These are phyloP conservation scores for Coremacera marginata DNA, from an alignment of 2,888 invertebrate species.

Conservation along the genomic window DNA sequence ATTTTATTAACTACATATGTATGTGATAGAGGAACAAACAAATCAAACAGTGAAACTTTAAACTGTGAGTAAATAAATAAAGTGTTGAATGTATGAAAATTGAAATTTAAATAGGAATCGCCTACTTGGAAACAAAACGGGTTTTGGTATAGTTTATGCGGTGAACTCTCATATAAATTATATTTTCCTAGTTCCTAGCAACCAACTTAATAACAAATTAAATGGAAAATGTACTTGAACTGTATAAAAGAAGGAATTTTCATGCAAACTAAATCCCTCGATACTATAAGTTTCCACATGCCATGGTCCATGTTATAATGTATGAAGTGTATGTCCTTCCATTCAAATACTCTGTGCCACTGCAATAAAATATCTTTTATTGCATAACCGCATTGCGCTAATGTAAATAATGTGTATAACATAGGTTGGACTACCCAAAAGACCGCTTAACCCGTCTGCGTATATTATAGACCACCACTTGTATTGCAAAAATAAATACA, in stretches of 20 bases:
- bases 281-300: too few relatives aligned
- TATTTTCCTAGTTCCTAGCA: too few relatives aligned
- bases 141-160: too few relatives aligned
- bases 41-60: conserved; percentile 9
- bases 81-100: conserved; percentile 1
- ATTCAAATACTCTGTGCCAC: neutral
- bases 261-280: too few relatives aligned
- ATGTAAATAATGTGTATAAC: conserved; percentile 59
- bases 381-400: conserved; percentile 64
- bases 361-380: conserved; percentile 61
- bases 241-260: too few relatives aligned
- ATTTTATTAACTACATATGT: neutral
- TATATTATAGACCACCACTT: neutral
- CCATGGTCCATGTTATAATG: too few relatives aligned
- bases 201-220: too few relatives aligned
- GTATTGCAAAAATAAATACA: neutral
- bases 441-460: neutral
- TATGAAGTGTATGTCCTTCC: too few relatives aligned
- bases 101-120: neutral
- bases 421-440: conserved; percentile 39
- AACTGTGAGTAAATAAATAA: conserved; percentile 23
- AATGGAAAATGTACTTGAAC: too few relatives aligned
- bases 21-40: conserved; percentile 14
- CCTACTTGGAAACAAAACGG: neutral
- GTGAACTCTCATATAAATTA: too few relatives aligned